Evolutionary conservation across 2,113 vertebrate genomes (phyloP).

Genomic region (Corythaixoides concolor): DNA sequence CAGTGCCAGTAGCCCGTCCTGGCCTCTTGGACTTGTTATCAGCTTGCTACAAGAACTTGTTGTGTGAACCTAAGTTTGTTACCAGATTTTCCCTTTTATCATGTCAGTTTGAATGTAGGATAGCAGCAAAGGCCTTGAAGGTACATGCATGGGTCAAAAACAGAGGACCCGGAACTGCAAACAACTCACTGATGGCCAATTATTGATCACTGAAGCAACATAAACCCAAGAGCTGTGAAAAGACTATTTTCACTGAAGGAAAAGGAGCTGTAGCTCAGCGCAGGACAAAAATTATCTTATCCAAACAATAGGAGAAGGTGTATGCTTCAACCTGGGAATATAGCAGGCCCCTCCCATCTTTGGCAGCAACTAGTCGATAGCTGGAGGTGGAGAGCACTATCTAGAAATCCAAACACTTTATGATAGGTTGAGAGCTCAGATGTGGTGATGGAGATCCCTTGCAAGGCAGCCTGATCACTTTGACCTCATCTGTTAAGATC

Average conservation of each 20-base stretch:
- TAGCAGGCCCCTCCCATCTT: rapidly evolving
- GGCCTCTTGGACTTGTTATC: not conserved
- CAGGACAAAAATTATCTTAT: not conserved
- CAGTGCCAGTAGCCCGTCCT: rapidly evolving
- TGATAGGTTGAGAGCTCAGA: not conserved
- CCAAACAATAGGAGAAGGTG: not conserved
- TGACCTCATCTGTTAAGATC: not conserved
- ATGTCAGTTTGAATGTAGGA: not conserved
- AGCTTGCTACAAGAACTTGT: rapidly evolving
- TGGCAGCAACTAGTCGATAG: not conserved
- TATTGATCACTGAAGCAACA: not conserved
- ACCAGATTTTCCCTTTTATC: not conserved
- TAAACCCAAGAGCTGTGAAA: not conserved
- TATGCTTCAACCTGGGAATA: rapidly evolving
- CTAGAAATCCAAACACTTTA: not conserved
- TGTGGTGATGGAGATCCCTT: rapidly evolving
- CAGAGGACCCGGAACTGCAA: not conserved
- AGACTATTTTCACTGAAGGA: not conserved
- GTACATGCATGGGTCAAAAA: not conserved
- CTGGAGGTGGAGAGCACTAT: not conserved
- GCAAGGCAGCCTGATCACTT: not conserved
- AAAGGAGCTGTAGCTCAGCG: rapidly evolving
- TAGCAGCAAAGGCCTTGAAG: not conserved
- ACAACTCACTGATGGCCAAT: not conserved
- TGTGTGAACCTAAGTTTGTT: rapidly evolving